Evolutionary conservation across 2,797 vertebrate genomes (phyloP).

Genomic region (Remorina albescens): DNA sequence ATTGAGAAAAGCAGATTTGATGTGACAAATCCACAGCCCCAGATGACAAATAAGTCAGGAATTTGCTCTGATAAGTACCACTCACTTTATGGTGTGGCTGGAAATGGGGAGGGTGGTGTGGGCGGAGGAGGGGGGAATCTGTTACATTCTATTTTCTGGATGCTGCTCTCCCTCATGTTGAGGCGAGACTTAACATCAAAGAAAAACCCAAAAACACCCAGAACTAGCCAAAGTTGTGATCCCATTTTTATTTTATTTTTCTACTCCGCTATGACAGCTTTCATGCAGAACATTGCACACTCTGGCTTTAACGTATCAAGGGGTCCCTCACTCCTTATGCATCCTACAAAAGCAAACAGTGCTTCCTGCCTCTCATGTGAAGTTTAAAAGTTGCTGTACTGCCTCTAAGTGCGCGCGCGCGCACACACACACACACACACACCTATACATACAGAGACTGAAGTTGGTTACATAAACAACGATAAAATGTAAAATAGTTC

Average conservation of each 20-base stretch:
- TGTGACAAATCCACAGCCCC: conserved; percentile 72
- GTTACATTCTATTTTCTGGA: conserved; percentile 32
- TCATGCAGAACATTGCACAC: conserved; percentile 25
- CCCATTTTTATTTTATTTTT: not conserved
- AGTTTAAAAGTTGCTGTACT: conserved; percentile 26
- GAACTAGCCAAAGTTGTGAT: not conserved
- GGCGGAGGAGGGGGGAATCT: conserved; percentile 1
- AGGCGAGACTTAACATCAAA: conserved; percentile 38
- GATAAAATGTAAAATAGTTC: conserved; percentile 45
- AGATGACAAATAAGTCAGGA: conserved; percentile 76
- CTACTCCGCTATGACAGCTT: not conserved
- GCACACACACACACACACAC: conserved; percentile 5
- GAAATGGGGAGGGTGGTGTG: conserved; percentile 24
- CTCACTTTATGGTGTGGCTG: conserved; percentile 53
- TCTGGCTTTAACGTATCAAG: conserved; percentile 22
- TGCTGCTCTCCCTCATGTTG: conserved; percentile 26
- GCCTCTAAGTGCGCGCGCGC: not conserved
- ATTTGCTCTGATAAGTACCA: conserved; percentile 63
- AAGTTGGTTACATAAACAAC: conserved; percentile 70
- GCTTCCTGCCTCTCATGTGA: conserved; percentile 20
- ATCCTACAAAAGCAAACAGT: conserved; percentile 36
- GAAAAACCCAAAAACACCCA: conserved; percentile 45
- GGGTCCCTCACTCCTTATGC: not conserved
- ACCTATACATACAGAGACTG: conserved; percentile 16
- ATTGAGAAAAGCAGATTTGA: conserved; percentile 78